These are phyloP conservation scores for Papilio gigon DNA, from an alignment of 2,888 invertebrate genomes.

Conservation along the genomic window DNA sequence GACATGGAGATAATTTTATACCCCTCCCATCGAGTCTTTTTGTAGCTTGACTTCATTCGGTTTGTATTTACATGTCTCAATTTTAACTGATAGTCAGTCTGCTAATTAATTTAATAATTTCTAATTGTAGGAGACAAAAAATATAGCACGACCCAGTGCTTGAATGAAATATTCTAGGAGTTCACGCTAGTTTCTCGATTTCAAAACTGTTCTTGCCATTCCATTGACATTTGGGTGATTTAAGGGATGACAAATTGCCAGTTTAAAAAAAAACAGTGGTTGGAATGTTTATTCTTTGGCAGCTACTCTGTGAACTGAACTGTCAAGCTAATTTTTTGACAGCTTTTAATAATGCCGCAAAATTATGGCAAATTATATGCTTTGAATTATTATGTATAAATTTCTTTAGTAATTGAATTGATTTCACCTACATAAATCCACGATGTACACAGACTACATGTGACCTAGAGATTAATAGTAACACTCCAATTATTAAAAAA, in stretches of 20 bases:
- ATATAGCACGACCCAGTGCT: too few relatives aligned
- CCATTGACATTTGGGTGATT: neutral
- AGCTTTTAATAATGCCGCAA: conserved; percentile 8
- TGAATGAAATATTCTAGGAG: neutral
- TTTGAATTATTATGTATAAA: conserved; percentile 23
- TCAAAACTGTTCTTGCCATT: neutral
- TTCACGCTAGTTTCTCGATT: neutral
- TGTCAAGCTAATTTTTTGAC: neutral
- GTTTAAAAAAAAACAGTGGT: neutral
- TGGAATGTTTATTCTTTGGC: neutral
- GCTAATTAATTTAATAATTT: neutral
- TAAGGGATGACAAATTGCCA: neutral
- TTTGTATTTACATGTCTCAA: neutral
- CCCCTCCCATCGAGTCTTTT: neutral
- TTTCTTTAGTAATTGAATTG: neutral
- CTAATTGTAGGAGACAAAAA: too few relatives aligned
- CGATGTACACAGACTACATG: neutral
- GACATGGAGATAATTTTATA: neutral
- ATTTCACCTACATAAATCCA: neutral
- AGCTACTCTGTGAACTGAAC: neutral
- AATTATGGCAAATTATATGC: conserved; percentile 7
- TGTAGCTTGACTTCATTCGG: neutral
- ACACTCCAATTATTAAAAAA: neutral
- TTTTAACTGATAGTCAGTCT: neutral
- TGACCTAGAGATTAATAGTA: neutral